A percentile compares a stretch with the other conserved stretches of the same genome.
Conservation (phyloP, 2,797 vertebrate species). For the Chanos chanos region DNA sequence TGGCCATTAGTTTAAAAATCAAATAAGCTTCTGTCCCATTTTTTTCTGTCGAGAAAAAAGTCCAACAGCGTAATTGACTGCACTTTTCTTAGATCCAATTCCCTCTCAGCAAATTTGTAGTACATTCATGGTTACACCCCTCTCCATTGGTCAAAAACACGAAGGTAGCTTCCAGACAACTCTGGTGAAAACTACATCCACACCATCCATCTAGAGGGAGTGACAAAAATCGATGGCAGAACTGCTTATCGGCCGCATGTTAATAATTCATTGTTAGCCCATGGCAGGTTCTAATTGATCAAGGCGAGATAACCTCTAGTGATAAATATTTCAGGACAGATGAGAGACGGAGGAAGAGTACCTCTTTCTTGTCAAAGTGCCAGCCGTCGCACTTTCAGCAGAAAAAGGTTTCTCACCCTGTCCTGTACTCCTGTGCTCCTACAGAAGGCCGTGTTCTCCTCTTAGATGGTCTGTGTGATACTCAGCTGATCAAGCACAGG, state of each 20-base stretch:
- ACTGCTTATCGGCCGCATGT: constrained; percentile 61
- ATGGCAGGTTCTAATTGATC: constrained; percentile 69
- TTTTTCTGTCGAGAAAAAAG: too few relatives aligned
- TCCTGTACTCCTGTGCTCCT: background rate
- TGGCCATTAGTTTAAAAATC: too few relatives aligned
- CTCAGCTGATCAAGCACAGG: too few relatives aligned
- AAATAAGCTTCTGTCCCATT: too few relatives aligned
- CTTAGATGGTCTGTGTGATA: too few relatives aligned
- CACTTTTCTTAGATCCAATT: too few relatives aligned
- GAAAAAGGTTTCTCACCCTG: background rate
- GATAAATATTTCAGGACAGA: constrained; percentile 67
- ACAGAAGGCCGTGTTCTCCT: too few relatives aligned
- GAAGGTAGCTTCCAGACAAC: constrained; percentile 27
- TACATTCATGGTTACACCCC: background rate
- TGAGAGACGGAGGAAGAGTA: background rate
- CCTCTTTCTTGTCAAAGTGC: constrained; percentile 1
- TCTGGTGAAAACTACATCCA: constrained; percentile 50
- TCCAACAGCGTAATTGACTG: too few relatives aligned
- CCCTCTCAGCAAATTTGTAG: too few relatives aligned
- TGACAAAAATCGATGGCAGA: constrained; percentile 67
- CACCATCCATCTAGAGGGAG: constrained; percentile 60
- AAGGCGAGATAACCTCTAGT: constrained; percentile 62
- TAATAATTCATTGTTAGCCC: constrained; percentile 65
- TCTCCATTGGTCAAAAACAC: background rate
- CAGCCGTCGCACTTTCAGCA: background rate